Base-by-base conservation (phyloP, 2,888 invertebrate species). In the Amphipyra berbera region DNA sequence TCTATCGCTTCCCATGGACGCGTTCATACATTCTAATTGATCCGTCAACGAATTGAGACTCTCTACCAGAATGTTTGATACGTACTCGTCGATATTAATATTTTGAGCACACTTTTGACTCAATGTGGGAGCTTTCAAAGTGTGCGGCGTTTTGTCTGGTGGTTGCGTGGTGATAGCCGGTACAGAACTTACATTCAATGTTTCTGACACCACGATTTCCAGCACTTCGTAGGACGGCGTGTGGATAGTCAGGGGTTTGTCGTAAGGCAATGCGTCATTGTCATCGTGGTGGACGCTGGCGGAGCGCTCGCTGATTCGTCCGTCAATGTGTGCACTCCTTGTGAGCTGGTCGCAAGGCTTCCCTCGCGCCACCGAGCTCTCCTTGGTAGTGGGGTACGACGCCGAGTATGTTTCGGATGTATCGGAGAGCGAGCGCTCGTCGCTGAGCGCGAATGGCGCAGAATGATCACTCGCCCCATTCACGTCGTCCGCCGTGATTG, bases 51-150 rank as follows among this genome's bases (percentile, higher is more conserved):
- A 94, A 77, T 95, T 91, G 10, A 95, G 86, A 70, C 95, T 95
- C 76, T 95, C 95, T 7, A 95, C 94, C 40, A 95, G 82, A 75
- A 95, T 92, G 74, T 92, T 92, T 1, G 95, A 95, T 13, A 95
- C 95, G 73, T 95, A 95, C 72, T 93, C 91, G 78, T 95, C 95
- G 21, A 95, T 88, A 73, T 94, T 90, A 41, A 91, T 80, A 54
- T 85, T 87, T 40, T 58, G 68, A 33, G 27, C n/a, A 41, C 61
- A 76, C 56, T 66, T 72, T 48, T 63, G 68, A 9, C 62, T 80
- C 8, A 56, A 61, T 46, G 72, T 47, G 8, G 79, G 70, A 54
- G 78, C 68, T 67, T 71, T 82, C 15, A 59, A 60, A 6, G 55
- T 52, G 27, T 65, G 42, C 21, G 14, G 7, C 1, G 13, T 13